Evolutionary conservation across 2,888 invertebrate genomes (phyloP).

Genomic region (Epistrophella euchroma): DNA sequence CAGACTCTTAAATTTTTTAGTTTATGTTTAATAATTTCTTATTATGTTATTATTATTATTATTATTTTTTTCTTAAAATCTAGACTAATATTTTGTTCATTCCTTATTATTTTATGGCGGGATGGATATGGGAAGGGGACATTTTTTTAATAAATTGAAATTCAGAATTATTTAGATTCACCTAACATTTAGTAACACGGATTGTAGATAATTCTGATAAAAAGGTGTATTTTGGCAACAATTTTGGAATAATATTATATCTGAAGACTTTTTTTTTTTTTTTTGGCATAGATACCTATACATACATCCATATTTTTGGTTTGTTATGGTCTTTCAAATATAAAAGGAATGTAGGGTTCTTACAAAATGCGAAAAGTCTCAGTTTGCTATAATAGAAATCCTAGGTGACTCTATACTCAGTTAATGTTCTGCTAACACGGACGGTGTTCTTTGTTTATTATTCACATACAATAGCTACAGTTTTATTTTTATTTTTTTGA

Average conservation of each 20-base stretch:
- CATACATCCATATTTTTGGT: conserved; percentile 19
- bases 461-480: conserved; percentile 71
- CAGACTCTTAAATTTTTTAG: conserved; percentile 61
- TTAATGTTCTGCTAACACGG: conserved; percentile 73
- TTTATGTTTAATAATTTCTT: conserved; percentile 14
- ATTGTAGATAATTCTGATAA: conserved; percentile 26
- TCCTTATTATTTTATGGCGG: conserved; percentile 37
- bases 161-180: conserved; percentile 33
- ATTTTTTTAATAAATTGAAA: conserved; percentile 34
- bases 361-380: conserved; percentile 38
- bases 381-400: conserved; percentile 46
- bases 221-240: conserved; percentile 64
- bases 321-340: conserved; percentile 27
- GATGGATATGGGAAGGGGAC: conserved; percentile 24
- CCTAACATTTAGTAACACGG: conserved; percentile 40
- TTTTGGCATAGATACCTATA: conserved; percentile 52
- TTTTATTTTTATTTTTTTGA: conserved; percentile 16
- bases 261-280: conserved; percentile 38
- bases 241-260: conserved; percentile 53
- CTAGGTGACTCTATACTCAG: conserved; percentile 39
- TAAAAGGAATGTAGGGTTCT: conserved; percentile 17
- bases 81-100: conserved; percentile 54
- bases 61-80: conserved; percentile 53
- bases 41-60: not conserved
- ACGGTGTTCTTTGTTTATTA: conserved; percentile 67